Base-by-base conservation (phyloP, 2,113 vertebrate species). In the Accipiter virgatus region DNA sequence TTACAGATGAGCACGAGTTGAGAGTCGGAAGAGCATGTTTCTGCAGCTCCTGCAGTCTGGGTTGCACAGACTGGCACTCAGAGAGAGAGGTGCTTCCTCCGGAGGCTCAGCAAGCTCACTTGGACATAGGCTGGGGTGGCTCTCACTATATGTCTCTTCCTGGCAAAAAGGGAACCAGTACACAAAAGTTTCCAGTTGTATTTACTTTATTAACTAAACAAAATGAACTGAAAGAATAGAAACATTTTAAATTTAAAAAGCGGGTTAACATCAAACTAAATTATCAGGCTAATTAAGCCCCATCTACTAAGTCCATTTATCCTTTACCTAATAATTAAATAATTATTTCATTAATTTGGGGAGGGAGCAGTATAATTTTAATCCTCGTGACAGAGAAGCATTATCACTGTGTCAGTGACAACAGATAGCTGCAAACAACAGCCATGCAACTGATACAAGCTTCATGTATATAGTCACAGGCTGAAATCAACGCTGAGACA, bases 391-490 rank as follows among this genome's bases (percentile, higher is more conserved):
- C 22, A 73, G 31, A 68, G 50, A 9, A 55, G 27, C 23, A 16
- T 71, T 45, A 68, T 42, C 71, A 45, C 6, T 0, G 66, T 22
- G 40, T 27, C 65, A 11, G 66, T 12, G 53, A 66, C 75, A 45
- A 47, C 12, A 1, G 36, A 38, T 2, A 43, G 29, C 63, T 32
- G 21, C 61, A 4, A 3, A 16, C 26, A 61, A n/a, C 2, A 0
- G 16, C 59, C 45, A 10, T 0, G 1, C 36, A 45, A 31, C 88
- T 55, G 34, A 17, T 3, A 32, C 6, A 22, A 36, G 58, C 14
- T n/a, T 26, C 26, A 6, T 2, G 9, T 40, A 23, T 58, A 48
- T 48, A 43, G 43, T 55, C 61, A 6, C 7, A 19, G 29, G 45
- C 63, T 36, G 40, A 61, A 85, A 63, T 22, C 20, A 34, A 12